Base-by-base conservation (phyloP, 2,113 vertebrate species). In the Merops nubicus region DNA sequence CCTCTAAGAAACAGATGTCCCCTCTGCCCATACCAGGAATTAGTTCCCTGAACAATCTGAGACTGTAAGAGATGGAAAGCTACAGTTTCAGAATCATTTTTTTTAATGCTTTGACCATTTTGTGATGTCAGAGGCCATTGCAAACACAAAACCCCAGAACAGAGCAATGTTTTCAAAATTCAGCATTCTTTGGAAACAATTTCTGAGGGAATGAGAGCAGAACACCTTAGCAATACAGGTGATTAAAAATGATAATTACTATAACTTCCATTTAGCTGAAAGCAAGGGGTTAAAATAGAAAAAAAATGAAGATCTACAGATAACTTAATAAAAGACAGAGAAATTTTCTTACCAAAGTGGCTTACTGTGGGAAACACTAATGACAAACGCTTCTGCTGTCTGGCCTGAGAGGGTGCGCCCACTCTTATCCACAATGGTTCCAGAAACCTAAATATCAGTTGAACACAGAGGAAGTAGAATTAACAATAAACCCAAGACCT, bases 351-450 rank as follows among this genome's bases (percentile, higher is more conserved):
- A 99, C 99, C 99, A 99, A 53, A 99, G 97, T 2, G 99, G 99
- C 11, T 98, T 98, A 76, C 97, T 97, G 42, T 99, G 99, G 23
- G 99, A 99, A 33, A 99, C 74, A 40, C 99, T 99, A 96, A 99
- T 98, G 70, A 99, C 98, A 96, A 99, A 99, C 3, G 99, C 99
- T 93, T 99, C 99, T 50, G 98, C 99, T 3, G 99, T 99, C 97
- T 99, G 99, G 65, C 99, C 99, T 1, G 99, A 99, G 26, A 99
- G 98, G 22, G 99, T 99, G 12, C 99, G 98, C 6, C 99, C 99
- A 93, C 99, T 99, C 93, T 99, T 99, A 97, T 99, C 99, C 57
- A 99, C 99, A 54, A 99, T 99, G 23, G 99, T 99, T 57, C 99
- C 99, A 34, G 99, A 99, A 96, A 99, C 98, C 99, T 99, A 92